phyloP scores from a whole-genome alignment of 2,113 vertebrate species.

The Scomber colias region DNA sequence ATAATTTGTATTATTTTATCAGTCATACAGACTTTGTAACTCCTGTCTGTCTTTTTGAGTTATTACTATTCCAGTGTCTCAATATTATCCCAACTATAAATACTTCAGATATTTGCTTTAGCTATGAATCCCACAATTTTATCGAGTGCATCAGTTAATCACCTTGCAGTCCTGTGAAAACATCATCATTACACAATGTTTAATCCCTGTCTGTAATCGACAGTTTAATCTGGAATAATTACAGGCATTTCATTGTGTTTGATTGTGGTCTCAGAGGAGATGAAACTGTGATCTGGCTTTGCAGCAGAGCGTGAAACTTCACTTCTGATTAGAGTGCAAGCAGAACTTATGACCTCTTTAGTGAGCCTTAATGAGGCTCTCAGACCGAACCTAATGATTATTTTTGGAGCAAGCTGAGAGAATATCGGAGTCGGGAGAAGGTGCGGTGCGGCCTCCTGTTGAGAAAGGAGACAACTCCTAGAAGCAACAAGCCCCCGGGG shows the following conservation, averaged over 20 bases:
- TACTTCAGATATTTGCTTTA: background rate
- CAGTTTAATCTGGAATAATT: conserved; percentile 48
- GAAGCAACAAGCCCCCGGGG: background rate
- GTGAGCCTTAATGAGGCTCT: conserved; percentile 69
- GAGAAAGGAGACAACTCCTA: conserved; percentile 3
- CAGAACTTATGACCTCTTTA: conserved; percentile 69
- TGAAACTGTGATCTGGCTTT: conserved; percentile 35
- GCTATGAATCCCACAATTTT: background rate
- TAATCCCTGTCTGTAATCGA: conserved; percentile 1
- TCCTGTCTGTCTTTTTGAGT: background rate
- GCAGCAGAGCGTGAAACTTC: conserved; percentile 67
- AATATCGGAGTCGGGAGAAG: conserved; percentile 33
- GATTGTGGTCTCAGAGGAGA: conserved; percentile 45
- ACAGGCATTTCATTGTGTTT: conserved; percentile 35
- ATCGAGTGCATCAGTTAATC: background rate
- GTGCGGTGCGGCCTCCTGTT: conserved; percentile 6
- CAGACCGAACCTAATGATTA: conserved; percentile 63
- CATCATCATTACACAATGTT: background rate
- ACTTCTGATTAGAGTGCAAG: conserved; percentile 65
- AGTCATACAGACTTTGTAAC: background rate
- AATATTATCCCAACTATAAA: background rate
- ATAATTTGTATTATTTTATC: background rate
- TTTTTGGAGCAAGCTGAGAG: conserved; percentile 41
- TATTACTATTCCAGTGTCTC: no score
- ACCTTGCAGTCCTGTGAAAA: background rate